Conservation (phyloP, 2,113 vertebrate species). For the Otis tarda region DNA sequence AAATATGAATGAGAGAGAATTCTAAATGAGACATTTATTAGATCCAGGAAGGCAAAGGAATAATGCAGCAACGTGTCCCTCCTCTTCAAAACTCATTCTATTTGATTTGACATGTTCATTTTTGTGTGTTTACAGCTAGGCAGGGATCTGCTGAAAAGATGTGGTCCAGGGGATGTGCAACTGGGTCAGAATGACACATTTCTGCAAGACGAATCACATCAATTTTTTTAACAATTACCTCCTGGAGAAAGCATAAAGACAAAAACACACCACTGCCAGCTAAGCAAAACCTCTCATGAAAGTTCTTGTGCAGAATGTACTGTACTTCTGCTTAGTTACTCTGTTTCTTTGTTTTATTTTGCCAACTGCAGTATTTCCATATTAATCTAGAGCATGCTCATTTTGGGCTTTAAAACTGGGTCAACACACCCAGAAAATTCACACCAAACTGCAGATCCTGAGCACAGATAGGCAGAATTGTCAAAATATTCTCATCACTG, state of each 20-base stretch:
- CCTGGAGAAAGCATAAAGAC: neutral
- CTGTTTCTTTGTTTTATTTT: neutral
- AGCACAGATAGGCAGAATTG: conserved; percentile 52
- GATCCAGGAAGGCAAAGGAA: neutral
- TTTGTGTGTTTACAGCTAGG: neutral
- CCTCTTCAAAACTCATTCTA: neutral
- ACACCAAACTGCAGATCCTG: conserved; percentile 56
- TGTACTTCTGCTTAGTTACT: neutral
- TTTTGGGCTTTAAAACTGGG: conserved; percentile 63
- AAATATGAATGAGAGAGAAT: conserved; percentile 4
- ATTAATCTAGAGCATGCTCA: conserved; percentile 51
- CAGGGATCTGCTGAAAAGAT: neutral
- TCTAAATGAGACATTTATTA: conserved; percentile 27
- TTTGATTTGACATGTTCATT: neutral
- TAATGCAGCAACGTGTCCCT: neutral
- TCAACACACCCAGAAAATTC: conserved; percentile 69
- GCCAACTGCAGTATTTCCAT: neutral
- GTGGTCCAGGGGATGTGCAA: neutral
- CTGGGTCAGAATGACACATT: neutral
- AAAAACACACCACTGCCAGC: neutral
- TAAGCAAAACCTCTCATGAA: neutral
- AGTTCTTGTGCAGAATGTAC: neutral
- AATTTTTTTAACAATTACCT: neutral
- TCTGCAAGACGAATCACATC: neutral
- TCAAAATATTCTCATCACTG: conserved; percentile 75